phyloP scores from a whole-genome alignment of 2,888 invertebrate species.

The Gisinianus flammeolus region DNA sequence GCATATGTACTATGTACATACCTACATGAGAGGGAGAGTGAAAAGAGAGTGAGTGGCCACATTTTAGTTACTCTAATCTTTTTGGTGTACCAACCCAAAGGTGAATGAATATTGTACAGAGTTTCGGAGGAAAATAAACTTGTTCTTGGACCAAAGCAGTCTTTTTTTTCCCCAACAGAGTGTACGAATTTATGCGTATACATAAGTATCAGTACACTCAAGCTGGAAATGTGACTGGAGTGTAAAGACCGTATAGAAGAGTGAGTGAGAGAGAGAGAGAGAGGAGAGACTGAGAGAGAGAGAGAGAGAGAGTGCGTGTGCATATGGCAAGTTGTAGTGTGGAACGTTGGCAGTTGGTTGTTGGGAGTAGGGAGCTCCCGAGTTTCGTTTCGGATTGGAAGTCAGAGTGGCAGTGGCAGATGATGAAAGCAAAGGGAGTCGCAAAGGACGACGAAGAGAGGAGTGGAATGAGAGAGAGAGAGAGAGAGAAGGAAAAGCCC shows the following conservation, averaged over 20 bases:
- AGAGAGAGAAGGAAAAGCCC: background rate
- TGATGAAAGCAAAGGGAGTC: constrained; percentile 37
- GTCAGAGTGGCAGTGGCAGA: constrained; percentile 35
- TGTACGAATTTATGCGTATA: background rate
- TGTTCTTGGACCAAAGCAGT: constrained; percentile 11
- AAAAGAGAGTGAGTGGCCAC: constrained; percentile 14
- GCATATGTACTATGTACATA: too few species aligned
- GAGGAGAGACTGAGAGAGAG: too few species aligned
- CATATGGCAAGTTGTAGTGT: background rate
- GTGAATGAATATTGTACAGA: constrained; percentile 19
- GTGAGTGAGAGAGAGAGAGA: too few species aligned
- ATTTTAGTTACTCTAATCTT: constrained; percentile 21
- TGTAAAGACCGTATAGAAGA: too few species aligned
- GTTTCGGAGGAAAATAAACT: constrained; percentile 13
- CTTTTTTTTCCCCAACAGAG: constrained; percentile 2
- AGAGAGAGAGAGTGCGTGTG: too few species aligned
- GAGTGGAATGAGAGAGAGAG: background rate
- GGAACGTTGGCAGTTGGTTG: background rate
- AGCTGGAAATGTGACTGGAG: too few species aligned
- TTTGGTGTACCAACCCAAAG: constrained; percentile 24
- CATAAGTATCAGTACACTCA: too few species aligned
- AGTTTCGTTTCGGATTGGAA: constrained; percentile 27
- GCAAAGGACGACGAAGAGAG: background rate
- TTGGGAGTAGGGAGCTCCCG: constrained; percentile 23
- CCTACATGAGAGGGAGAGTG: constrained; percentile 8